A percentile compares a stretch with the other conserved stretches of the same genome.
Evolutionary conservation across 2,888 invertebrate species (phyloP).

Genomic region (Hirtodrosophila histrioides): DNA sequence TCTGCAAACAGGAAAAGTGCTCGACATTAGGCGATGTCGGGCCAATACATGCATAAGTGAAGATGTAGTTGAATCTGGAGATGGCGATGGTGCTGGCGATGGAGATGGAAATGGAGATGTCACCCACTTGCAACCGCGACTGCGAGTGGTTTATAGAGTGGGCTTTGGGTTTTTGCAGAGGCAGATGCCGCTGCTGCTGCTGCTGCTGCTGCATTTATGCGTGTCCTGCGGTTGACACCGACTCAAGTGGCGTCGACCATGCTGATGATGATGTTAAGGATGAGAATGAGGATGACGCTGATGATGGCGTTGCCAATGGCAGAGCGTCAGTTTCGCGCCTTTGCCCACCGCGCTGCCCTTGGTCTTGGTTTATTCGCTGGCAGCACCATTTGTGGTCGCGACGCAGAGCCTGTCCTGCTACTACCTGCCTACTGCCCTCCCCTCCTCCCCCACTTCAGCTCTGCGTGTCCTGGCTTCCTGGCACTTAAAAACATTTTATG

Average conservation of each 20-base stretch:
- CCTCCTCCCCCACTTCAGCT: not conserved
- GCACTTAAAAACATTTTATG: conserved; percentile 63
- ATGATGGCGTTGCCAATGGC: conserved; percentile 21
- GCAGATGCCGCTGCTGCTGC: conserved; percentile 19
- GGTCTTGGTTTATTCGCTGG: conserved; percentile 2
- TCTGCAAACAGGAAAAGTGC: conserved; percentile 28
- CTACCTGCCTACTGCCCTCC: too few relatives aligned
- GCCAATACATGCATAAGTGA: conserved; percentile 30
- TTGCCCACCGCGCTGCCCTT: conserved; percentile 11
- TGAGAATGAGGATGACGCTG: conserved; percentile 11
- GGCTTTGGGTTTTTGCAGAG: conserved; percentile 1
- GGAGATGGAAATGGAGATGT: conserved; percentile 6
- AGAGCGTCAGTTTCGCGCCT: not conserved
- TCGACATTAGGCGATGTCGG: conserved; percentile 23
- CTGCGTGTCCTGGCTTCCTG: conserved; percentile 28
- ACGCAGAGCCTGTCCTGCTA: conserved; percentile 4
- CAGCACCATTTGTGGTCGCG: conserved; percentile 25
- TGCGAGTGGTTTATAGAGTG: conserved; percentile 30
- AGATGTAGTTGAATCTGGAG: conserved; percentile 2
- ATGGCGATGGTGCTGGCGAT: not conserved
- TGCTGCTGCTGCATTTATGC: conserved; percentile 47
- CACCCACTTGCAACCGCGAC: conserved; percentile 23
- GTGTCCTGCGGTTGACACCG: conserved; percentile 44
- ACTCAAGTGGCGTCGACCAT: conserved; percentile 37
- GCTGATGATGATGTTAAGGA: conserved; percentile 8